Evolutionary conservation across 2,797 vertebrate genomes (phyloP), one percentile per base, ranked within the genome.

Genomic region (Hoplostethus atlanticus): DNA sequence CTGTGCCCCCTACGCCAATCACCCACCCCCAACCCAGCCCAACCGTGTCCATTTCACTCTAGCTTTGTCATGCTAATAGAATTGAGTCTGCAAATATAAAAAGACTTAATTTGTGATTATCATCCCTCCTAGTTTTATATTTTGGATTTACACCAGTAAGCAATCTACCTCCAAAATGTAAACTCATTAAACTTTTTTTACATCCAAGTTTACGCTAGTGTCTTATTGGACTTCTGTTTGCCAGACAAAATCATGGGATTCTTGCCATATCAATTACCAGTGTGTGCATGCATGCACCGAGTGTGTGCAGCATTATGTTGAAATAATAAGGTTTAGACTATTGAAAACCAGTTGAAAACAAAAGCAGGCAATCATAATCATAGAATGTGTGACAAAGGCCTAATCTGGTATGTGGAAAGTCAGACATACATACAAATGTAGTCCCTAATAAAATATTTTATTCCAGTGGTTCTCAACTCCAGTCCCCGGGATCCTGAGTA

Each of bases 11-110:
- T 76, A 62, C 83, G 90, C 91, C 72, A 69, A 48, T 81, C 79
- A 57, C 54, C 87, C 85, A 61, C 86, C 86, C 91, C 81, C 90
- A 78, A 77, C 73, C 83, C 63, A 91, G 93, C 94, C 95, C 94
- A 94, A 95, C 94, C 92, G 95, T 95, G 96, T 96, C 96, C 95
- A 95, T 97, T 97, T 97, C 96, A 97, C 93, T 94, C 86, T 87
- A 92, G 93, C 96, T 97, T 99, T 98, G 95, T 98, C 94, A 98
- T 98, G 97, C 86, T 97, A 98, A 98, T 97, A 86, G 94, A 94
- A 96, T 96, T 95, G 95, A 97, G 97, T 96, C 94, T 94, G 94
- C 92, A 93, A 95, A 95, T 96, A 97, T 96, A 98, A 97, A 97
- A 94, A 94, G 95, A 96, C 95, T 95, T 97, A 95, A 98, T 96